Base-by-base conservation (phyloP, 1,140 invertebrate species). In the Ooceraea biroi region DNA sequence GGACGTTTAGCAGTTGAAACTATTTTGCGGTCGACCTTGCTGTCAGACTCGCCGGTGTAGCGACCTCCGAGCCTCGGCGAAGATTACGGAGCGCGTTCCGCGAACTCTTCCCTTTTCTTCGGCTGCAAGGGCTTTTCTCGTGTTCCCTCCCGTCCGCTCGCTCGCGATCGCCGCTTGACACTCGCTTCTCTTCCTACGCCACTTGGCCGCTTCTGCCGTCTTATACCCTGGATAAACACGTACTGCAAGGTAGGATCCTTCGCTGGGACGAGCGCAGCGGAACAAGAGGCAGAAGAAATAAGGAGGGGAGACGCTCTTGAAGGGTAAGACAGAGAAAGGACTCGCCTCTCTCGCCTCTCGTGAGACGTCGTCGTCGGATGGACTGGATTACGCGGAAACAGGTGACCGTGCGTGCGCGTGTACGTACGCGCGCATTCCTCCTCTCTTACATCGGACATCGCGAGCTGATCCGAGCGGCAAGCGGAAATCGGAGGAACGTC, bases 1-100 rank as follows among this genome's bases (percentile, higher is more conserved):
- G 76, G 76, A 80, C 76, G 76, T 80, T 69, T 80, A 25, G 76
- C 65, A 80, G 76, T 80, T 69, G 88, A 87, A 88, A 90, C 90
- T 88, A 92, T 93, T 90, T 92, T 92, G 92, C 89, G 88, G 92
- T 92, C 92, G 92, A 92, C 92, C 92, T 93, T 92, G 92, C 91
- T 90, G 92, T 92, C 88, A 46, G 89, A 80, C 76, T 46, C 90
- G 68, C 88, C 92, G 92, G 92, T 91, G 92, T 93, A 93, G 92
- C 91, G 92, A 93, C 92, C 92, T 92, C 91, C n/a, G 90, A 25
- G 60, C 60, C 60, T 41, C 76, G 65, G 65, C 50, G 76, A 58
- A 46, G 65, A 69, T 69, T 80, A 86, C 88, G 83, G 88, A 90
- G 89, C 69, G 27, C 84, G 71, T 83, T 83, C 78, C 86, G 80